Percentiles rank a stretch among this genome's conserved stretches.
These are phyloP conservation scores for Folsomia candida DNA, from an alignment of 2,888 invertebrate genomes.

Conservation along the genomic window DNA sequence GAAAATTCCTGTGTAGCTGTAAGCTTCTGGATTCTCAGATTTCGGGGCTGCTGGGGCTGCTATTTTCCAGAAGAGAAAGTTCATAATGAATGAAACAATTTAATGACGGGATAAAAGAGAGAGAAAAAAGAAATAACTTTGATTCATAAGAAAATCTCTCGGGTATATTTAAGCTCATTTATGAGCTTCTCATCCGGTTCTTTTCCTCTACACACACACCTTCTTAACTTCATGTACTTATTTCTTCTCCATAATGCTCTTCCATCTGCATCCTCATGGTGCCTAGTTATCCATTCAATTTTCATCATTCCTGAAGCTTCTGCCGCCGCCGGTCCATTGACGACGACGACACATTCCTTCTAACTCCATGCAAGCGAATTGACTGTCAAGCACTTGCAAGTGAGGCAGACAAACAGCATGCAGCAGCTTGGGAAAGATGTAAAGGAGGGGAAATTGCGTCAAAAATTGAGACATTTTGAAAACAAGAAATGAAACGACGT, in stretches of 20 bases:
- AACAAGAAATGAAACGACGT: background rate
- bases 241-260: no score
- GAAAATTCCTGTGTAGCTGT: no score
- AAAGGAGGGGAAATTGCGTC: background rate
- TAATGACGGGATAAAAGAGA: background rate
- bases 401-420: no score
- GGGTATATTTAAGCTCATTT: conserved; percentile 15
- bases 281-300: background rate
- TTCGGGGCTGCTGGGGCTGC: no score
- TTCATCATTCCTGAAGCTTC: background rate
- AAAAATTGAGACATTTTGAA: background rate
- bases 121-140: background rate
- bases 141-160: conserved; percentile 12
- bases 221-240: background rate
- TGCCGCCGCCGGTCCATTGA: no score
- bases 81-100: background rate
- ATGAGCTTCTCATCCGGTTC: background rate
- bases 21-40: no score
- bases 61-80: background rate
- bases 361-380: no score
- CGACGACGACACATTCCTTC: no score
- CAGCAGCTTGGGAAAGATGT: no score
- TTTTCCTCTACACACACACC: background rate
- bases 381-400: no score
- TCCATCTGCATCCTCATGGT: no score